A percentile compares a stretch with the other conserved stretches of the same genome.
Evolutionary conservation across 35 echinoderm and acorn worm genomes (phyloP).

Genomic region (Heliocidaris erythrogramma): DNA sequence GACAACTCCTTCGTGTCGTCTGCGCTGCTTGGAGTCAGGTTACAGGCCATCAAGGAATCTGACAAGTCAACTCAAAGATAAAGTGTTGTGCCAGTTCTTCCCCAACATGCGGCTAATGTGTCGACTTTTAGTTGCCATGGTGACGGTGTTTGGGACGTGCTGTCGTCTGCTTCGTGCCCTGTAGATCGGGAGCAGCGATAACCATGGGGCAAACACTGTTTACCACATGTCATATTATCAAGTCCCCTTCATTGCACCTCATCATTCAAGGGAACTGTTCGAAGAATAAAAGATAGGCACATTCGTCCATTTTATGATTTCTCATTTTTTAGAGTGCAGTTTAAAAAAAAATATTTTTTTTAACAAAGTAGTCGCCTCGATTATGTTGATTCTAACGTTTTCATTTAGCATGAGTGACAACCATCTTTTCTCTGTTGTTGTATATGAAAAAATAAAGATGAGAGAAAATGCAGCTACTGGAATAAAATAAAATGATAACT

Average conservation of each 20-base stretch:
- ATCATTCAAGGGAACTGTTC: neutral
- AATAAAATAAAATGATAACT: too few relatives aligned
- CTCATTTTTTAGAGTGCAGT: too few relatives aligned
- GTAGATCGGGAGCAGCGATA: neutral
- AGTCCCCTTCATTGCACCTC: neutral
- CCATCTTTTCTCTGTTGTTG: too few relatives aligned
- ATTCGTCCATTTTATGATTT: too few relatives aligned
- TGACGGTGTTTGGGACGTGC: neutral
- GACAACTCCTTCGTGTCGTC: neutral
- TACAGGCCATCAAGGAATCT: neutral
- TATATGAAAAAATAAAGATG: too few relatives aligned
- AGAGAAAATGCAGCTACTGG: too few relatives aligned
- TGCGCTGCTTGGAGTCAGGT: neutral
- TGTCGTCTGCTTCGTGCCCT: neutral
- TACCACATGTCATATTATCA: neutral
- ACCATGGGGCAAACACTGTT: neutral
- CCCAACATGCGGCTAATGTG: neutral
- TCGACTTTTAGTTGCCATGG: neutral
- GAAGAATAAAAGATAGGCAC: too few relatives aligned
- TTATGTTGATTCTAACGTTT: too few relatives aligned
- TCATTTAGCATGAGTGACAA: too few relatives aligned
- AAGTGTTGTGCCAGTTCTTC: neutral
- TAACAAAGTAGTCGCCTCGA: too few relatives aligned
- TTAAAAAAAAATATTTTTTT: too few relatives aligned
- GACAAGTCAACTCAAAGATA: neutral